Evolutionary conservation across 1,140 invertebrate genomes (phyloP), one percentile per base, ranked within the genome.

Genomic region (Charaxes varanes): DNA sequence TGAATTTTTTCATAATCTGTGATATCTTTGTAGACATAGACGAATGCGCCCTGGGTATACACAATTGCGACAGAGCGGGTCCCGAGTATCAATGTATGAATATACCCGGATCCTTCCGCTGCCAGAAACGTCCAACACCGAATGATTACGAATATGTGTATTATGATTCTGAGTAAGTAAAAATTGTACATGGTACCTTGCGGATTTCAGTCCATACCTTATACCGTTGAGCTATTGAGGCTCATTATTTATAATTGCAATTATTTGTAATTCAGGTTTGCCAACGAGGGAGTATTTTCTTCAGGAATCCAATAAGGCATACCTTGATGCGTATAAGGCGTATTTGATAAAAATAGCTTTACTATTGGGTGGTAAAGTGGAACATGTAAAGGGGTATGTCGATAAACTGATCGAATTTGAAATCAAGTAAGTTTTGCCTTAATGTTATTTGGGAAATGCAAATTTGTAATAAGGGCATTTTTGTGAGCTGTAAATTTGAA

Each of bases 251-350:
- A n/a, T n/a, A n/a, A 12, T 26, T 12, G 27, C n/a, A 22, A 10
- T 30, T 41, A 19, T 13, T 14, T 37, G 6, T 37, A 4, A 50
- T 64, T 49, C 44, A 85, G 84, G 94, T 11, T 84, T 97, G 45
- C 94, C 94, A 6, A 93, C 92, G 6, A 86, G 92, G 33, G 94
- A 96, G 57, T 96, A 97, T 65, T 97, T 92, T 73, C 82, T 96
- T 7, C 89, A 92, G 62, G 74, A 88, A 8, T 85, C 84, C 0
- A 92, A 93, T 59, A 81, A 85, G 42, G 83, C 88, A 16, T 93
- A 94, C 56, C 69, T 95, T 12, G 85, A 90, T 21, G 94, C 94
- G 1, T 97, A 97, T 61, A 89, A 91, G 62, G 85, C 87, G 23
- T 94, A 93, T 64, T 89, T 96, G 46, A 83, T 89, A n/a, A 89